phyloP scores from a whole-genome alignment of 2,113 vertebrate species.

The Austrofundulus limnaeus region DNA sequence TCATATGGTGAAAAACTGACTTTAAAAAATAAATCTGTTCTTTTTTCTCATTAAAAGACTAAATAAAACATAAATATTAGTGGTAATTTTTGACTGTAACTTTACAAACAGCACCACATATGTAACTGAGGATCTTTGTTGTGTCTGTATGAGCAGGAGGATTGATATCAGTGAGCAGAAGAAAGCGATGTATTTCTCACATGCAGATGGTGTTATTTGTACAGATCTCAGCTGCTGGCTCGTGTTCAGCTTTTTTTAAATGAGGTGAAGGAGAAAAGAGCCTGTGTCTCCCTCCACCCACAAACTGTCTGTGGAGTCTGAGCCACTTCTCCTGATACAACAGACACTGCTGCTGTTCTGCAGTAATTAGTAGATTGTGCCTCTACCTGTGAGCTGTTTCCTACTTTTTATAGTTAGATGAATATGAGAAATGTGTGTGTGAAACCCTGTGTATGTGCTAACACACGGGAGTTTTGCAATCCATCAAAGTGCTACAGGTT shows the following conservation, averaged over 20 bases:
- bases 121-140: conserved; percentile 19
- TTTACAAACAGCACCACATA: too few relatives aligned
- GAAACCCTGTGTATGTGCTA: conserved; percentile 2
- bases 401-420: conserved; percentile 16
- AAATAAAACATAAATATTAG: too few relatives aligned
- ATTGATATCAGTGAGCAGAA: conserved; percentile 29
- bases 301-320: conserved; percentile 4
- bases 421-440: conserved; percentile 2
- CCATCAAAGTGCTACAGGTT: conserved; percentile 40
- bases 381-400: conserved; percentile 23
- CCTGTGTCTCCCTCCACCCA: conserved; percentile 7
- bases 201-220: conserved; percentile 53
- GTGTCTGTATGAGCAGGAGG: conserved; percentile 14
- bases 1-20: too few relatives aligned
- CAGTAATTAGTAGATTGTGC: conserved; percentile 22
- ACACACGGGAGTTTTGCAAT: conserved; percentile 32
- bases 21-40: too few relatives aligned
- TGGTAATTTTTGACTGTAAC: too few relatives aligned
- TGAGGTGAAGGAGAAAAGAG: conserved; percentile 29
- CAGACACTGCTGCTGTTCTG: conserved; percentile 17
- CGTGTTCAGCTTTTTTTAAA: conserved; percentile 26
- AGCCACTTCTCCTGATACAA: conserved; percentile 3
- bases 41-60: too few relatives aligned
- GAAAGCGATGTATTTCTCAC: conserved; percentile 18
- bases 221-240: conserved; percentile 48